phyloP scores from a whole-genome alignment of 2,113 vertebrate species.

The Catagonus wagneri region DNA sequence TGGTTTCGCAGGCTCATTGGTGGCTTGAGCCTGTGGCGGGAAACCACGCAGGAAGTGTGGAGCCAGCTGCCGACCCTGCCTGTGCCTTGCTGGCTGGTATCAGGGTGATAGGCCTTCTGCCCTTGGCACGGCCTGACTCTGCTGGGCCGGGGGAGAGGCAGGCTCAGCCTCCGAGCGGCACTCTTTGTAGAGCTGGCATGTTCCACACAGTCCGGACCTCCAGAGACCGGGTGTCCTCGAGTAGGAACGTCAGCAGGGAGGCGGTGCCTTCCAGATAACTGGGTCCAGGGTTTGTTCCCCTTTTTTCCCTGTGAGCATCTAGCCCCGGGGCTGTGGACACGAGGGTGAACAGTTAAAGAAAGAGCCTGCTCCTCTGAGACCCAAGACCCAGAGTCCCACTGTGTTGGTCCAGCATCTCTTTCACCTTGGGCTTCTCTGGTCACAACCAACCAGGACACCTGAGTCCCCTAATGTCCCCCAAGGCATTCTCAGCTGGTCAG shows the following conservation, averaged over 20 bases:
- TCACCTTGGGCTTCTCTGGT: not conserved
- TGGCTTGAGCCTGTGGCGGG: not conserved
- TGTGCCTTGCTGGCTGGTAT: not conserved
- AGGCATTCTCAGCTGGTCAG: not conserved
- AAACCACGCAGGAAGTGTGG: not conserved
- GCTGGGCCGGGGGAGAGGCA: not conserved
- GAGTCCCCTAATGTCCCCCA: not conserved
- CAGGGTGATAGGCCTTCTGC: not conserved
- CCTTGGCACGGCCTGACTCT: not conserved
- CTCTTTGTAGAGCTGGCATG: not conserved
- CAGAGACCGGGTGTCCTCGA: not conserved
- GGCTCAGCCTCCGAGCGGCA: not conserved
- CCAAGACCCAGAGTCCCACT: not conserved
- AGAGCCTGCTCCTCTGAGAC: not conserved
- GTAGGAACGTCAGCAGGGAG: not conserved
- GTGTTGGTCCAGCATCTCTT: not conserved
- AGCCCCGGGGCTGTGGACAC: not conserved
- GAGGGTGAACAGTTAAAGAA: not conserved
- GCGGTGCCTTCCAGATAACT: not conserved
- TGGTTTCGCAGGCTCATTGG: not conserved
- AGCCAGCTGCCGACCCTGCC: not conserved
- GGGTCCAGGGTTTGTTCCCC: not conserved
- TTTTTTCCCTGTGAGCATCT: too few species aligned
- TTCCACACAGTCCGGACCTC: not conserved
- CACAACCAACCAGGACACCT: rapidly evolving